Conservation (phyloP, 2,113 vertebrate species). For the Siphamia tubifer region DNA sequence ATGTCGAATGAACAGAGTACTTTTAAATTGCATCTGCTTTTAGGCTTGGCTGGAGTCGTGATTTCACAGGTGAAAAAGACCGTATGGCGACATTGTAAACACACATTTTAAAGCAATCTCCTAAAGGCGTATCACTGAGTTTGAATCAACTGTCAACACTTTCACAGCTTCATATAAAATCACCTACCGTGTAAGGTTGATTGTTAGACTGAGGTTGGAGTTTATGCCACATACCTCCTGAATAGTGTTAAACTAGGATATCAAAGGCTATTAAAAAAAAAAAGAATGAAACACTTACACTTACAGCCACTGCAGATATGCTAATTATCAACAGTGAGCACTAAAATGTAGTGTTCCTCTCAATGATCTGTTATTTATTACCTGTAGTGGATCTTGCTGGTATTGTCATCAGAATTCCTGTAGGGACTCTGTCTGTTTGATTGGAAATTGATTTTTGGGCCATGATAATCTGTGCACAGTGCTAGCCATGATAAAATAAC, state of each 20-base stretch:
- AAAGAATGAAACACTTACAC: background rate
- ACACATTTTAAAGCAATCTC: slow-evolving; percentile 2
- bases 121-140: background rate
- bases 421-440: background rate
- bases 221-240: slow-evolving; percentile 4
- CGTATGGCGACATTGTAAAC: background rate
- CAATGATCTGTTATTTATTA: too few relatives aligned
- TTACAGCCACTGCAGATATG: background rate
- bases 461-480: background rate
- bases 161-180: background rate
- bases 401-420: too few relatives aligned
- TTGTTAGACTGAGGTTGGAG: background rate
- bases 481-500: too few relatives aligned
- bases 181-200: background rate
- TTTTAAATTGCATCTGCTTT: background rate
- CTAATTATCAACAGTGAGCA: too few relatives aligned
- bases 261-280: background rate
- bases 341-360: too few relatives aligned
- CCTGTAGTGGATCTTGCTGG: too few relatives aligned
- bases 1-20: background rate
- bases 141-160: background rate
- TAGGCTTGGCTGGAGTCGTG: background rate
- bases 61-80: slow-evolving; percentile 20
- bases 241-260: background rate
- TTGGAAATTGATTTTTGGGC: background rate